Evolutionary conservation across 2,888 invertebrate genomes (phyloP).

Genomic region (Sepiola atlantica): DNA sequence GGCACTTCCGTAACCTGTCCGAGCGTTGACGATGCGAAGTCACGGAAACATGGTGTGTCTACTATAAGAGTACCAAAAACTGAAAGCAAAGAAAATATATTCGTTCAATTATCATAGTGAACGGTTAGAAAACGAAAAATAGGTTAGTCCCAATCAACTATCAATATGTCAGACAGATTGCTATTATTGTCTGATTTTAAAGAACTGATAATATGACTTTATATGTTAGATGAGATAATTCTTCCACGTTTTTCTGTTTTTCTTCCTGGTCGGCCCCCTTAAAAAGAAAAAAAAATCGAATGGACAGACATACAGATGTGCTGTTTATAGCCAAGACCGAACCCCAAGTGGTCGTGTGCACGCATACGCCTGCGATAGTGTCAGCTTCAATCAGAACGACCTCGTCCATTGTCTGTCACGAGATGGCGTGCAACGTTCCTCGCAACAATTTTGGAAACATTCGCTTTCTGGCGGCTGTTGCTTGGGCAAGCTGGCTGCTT

Average conservation of each 20-base stretch:
- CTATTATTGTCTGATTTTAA: too few relatives aligned
- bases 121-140: too few relatives aligned
- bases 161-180: too few relatives aligned
- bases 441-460: not conserved
- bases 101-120: too few relatives aligned
- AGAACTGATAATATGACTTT: too few relatives aligned
- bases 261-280: not conserved
- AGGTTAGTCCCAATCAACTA: too few relatives aligned
- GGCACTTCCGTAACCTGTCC: too few relatives aligned
- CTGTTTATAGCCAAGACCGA: not conserved
- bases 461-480: not conserved
- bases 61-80: too few relatives aligned
- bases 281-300: not conserved
- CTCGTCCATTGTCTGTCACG: slow-evolving; percentile 16
- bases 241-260: not conserved
- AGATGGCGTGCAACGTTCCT: not conserved
- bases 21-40: too few relatives aligned
- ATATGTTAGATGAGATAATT: not conserved
- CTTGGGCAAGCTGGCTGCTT: not conserved
- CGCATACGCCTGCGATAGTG: not conserved
- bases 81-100: too few relatives aligned
- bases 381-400: not conserved
- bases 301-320: not conserved
- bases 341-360: not conserved
- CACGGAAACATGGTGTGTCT: too few relatives aligned